Evolutionary conservation across 2,888 invertebrate genomes (phyloP), one percentile per base, ranked within the genome.

Genomic region (Perizoma flavofasciatum): DNA sequence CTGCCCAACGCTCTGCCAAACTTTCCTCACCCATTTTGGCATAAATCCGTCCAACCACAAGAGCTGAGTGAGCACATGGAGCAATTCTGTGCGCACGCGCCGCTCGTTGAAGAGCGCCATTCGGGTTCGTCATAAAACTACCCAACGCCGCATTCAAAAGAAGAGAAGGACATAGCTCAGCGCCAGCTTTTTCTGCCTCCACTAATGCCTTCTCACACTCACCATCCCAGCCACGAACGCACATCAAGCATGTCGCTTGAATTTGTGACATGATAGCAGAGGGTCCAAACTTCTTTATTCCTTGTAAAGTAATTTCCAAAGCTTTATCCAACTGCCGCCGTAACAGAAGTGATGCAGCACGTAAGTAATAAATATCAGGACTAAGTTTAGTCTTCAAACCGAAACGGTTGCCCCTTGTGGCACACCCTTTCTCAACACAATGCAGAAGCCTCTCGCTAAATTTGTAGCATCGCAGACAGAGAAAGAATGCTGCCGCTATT

Each of bases 401-500:
- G 4, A 70, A 61, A 35, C 75, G 71, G 41, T 78, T 78, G 1
- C 92, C 91, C 22, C 74, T 77, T 7, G 66, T 75, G 1, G 71
- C 74, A 59, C 92, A 91, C 1, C 81, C 81, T 1, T 70, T 64
- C 59, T 87, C 83, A 10, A 77, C 76, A 66, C 91, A 92, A 37
- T 75, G 67, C 43, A 90, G 66, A 45, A 91, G 67, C 46, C 63
- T 73, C 54, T 88, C 88, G 40, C 78, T 71, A 62, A 92, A 85
- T 55, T 75, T 78, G 65, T 77, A 91, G 62, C 89, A 89, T 47
- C 88, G 77, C 40, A 92, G 77, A 63, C 90, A 90, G 37, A 92
- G 77, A 67, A 92, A 91, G 65, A 92, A 89, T 5, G 91, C 86
- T 49, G 91, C 83, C n/a, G 90, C 79, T 37, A 89, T 77, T 43